Evolutionary conservation across 2,113 vertebrate genomes (phyloP), one percentile per base, ranked within the genome.

Genomic region (Oryzias celebensis): DNA sequence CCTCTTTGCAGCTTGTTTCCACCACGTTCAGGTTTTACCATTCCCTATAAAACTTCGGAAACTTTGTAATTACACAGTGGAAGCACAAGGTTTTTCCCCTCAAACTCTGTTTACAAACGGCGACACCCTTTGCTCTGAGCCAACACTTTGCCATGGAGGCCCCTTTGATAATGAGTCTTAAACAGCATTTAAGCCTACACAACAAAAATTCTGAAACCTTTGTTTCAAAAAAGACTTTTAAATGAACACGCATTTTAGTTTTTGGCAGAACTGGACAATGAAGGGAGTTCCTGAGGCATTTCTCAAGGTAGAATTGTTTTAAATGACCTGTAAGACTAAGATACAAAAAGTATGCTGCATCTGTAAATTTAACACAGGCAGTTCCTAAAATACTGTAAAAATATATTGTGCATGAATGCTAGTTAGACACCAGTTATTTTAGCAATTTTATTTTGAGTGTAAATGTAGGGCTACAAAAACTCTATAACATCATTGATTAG

Each of bases 181-280:
- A 68, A 64, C 71, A 72, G 81, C 81, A 82, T 89, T 91, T 89
- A 88, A 78, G 81, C 74, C 68, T 75, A 64, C 61, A 55, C 62
- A 81, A 84, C 84, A 88, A 83, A 82, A 80, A 84, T 87, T 72
- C 76, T 49, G 62, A 60, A 89, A 88, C 87, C 87, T 85, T 64
- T 77, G 65, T 86, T 86, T 83, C 82, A 85, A 77, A 83, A 68
- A 87, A 20, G 20, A 84, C 81, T 65, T 87, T 87, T 71, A 61
- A 85, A 79, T 79, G 83, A 85, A 79, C 31, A 55, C 61, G 63
- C 49, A 64, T 79, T 85, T 75, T 81, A 36, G 26, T 5, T 36
- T 28, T 36, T 36, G 36, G 36, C 8, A 36, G 8, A 36, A 36
- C 8, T 36, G 36, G 36, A 36, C 10, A 36, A 36, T 36, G 12